Evolutionary conservation across 1,140 invertebrate species (phyloP), one percentile per base, ranked within the genome.

Genomic region (Galendromus occidentalis): DNA sequence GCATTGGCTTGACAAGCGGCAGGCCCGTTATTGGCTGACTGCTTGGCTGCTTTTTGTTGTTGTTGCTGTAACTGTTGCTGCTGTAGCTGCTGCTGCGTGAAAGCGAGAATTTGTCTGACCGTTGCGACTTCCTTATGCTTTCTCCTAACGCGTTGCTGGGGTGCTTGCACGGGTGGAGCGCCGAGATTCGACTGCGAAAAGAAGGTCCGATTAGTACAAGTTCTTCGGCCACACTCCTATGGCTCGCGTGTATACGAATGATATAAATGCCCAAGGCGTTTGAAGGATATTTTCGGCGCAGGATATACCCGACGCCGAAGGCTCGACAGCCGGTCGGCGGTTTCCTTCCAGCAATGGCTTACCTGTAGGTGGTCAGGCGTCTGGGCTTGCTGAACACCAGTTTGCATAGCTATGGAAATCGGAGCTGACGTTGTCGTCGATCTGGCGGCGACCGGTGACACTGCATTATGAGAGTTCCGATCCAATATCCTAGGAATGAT

Each of bases 301-400:
- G n/a, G n/a, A n/a, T n/a, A n/a, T n/a, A n/a, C n/a, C n/a, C n/a
- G n/a, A n/a, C n/a, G n/a, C n/a, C n/a, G n/a, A n/a, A n/a, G n/a
- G n/a, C n/a, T n/a, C n/a, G n/a, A n/a, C n/a, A n/a, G n/a, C n/a
- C n/a, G n/a, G n/a, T n/a, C n/a, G n/a, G n/a, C n/a, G n/a, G n/a
- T n/a, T n/a, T n/a, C n/a, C n/a, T n/a, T n/a, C n/a, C n/a, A n/a
- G 33, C 4, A 39, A 39, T 4, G 33, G 9, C 51, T 59, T 22
- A 59, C 51, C 51, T 59, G 51, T 18, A 59, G 33, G 33, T 59
- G 51, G 12, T 59, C 51, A 29, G 51, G 51, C 51, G 51, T 25
- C 17, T 59, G 22, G 33, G 51, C 14, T 22, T 59, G 51, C 25
- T 59, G 51, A 17, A 33, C 51, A 6, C 51, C 51, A 1, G 51